A percentile compares a stretch with the other conserved stretches of the same genome.
Evolutionary conservation across 2,888 invertebrate species (phyloP).

Genomic region (Spialia ferax): DNA sequence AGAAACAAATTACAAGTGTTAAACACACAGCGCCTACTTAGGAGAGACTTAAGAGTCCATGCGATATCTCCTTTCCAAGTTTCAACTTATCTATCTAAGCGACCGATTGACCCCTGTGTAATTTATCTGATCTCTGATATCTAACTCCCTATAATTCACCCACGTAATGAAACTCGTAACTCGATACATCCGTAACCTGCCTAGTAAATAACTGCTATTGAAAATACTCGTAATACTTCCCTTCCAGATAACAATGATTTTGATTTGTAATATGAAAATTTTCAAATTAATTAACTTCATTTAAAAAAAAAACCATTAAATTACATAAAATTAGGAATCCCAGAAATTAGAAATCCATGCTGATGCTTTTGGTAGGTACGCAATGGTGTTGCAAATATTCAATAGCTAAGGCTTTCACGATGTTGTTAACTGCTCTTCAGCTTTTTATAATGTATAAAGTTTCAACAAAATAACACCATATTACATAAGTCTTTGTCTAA

Average conservation of each 20-base stretch:
- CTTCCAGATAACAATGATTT: no score
- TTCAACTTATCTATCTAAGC: not conserved
- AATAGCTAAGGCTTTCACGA: no score
- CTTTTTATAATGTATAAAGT: not conserved
- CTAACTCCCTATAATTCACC: constrained; percentile 20
- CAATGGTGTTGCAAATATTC: no score
- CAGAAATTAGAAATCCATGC: no score
- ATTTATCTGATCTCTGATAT: constrained; percentile 27
- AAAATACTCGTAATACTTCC: no score
- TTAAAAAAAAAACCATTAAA: no score
- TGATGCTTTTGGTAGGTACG: no score
- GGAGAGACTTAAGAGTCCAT: not conserved
- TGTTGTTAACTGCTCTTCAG: no score
- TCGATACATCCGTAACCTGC: constrained; percentile 23
- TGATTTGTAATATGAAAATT: no score
- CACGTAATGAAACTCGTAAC: constrained; percentile 27
- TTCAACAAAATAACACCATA: not conserved
- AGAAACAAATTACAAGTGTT: not conserved
- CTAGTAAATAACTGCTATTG: not conserved
- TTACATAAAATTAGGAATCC: no score
- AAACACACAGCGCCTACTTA: not conserved
- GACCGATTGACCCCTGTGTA: constrained; percentile 4
- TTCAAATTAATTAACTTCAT: no score
- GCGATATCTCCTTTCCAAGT: not conserved
- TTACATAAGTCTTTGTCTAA: constrained; percentile 8